Base-by-base conservation (phyloP, 2,797 vertebrate genomes). In the Chaunax sp. region DNA sequence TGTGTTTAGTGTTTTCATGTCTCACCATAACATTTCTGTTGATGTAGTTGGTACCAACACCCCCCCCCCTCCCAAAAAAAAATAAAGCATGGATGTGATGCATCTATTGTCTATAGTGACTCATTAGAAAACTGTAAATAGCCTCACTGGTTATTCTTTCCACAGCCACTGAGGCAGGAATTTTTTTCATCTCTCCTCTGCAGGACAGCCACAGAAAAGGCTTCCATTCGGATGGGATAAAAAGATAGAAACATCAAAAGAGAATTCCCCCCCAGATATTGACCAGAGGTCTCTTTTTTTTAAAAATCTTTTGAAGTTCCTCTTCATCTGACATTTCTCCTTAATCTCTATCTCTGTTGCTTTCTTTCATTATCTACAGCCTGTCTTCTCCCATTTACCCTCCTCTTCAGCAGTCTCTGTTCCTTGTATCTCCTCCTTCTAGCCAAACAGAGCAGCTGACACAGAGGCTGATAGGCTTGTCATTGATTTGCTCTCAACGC, bases 401-500 rank as follows among this genome's bases (percentile, higher is more conserved):
- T 49, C 28, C 41, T 23, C 58, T 22, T 63, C 23, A 15, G n/a
- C 52, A 35, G 37, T 20, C 25, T 60, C 30, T 59, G 12, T 55
- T 70, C 58, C 18, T 73, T 53, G 40, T 11, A 9, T 22, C 51
- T 72, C 65, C 61, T 61, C 74, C 70, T 65, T 72, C 45, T 37
- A 14, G 8, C 15, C 52, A 46, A 35, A 44, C 51, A 62, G 56
- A 77, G 11, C 55, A 73, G 78, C 60, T 46, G 65, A 67, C 64
- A 69, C 43, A 14, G 30, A 52, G 47, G 63, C 69, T 80, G 78
- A 87, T 77, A 46, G 72, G 72, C 56, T 78, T 81, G 66, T 44
- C 72, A 84, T 69, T 86, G 84, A 88, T 86, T 85, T 75, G 76
- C 67, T 81, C 64, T 66, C 44, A 75, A 66, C 22, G 1, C 30